Evolutionary conservation across 2,888 invertebrate species (phyloP).

Genomic region (Hydropsyche betteni): DNA sequence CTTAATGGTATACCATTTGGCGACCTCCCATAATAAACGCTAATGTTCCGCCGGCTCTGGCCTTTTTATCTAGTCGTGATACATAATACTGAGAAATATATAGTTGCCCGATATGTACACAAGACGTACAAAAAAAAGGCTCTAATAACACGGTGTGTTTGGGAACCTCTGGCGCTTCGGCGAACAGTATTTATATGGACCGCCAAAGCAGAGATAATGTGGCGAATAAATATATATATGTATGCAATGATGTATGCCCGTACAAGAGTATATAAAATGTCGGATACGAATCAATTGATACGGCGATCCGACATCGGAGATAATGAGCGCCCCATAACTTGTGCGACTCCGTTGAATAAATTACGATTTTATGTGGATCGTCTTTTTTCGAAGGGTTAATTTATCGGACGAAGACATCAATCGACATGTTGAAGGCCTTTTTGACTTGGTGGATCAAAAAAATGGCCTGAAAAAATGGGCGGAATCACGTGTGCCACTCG

Average conservation of each 20-base stretch:
- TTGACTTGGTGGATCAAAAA: too few relatives aligned
- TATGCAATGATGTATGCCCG: neutral
- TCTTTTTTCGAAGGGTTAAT: constrained; percentile 1
- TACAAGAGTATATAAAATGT: constrained; percentile 1
- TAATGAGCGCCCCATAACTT: constrained; percentile 29
- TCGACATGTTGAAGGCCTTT: too few relatives aligned
- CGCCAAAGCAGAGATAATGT: constrained; percentile 23
- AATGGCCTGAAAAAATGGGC: too few relatives aligned
- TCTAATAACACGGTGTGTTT: constrained; percentile 1
- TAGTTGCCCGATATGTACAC: neutral
- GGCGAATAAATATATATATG: constrained; percentile 24
- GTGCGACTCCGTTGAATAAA: constrained; percentile 23
- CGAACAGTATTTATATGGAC: constrained; percentile 21
- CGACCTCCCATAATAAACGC: constrained; percentile 25
- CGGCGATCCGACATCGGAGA: constrained; percentile 20
- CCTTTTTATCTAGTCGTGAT: constrained; percentile 27
- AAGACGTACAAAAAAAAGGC: too few relatives aligned
- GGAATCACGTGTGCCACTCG: too few relatives aligned
- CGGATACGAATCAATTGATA: constrained; percentile 21
- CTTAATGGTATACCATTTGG: constrained; percentile 13
- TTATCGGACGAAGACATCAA: too few relatives aligned
- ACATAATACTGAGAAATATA: constrained; percentile 6
- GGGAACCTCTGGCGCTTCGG: constrained; percentile 20
- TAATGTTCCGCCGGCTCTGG: constrained; percentile 14
- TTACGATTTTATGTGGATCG: neutral